Conservation (phyloP, 2,888 invertebrate genomes). For the Mythimna vitellina region DNA sequence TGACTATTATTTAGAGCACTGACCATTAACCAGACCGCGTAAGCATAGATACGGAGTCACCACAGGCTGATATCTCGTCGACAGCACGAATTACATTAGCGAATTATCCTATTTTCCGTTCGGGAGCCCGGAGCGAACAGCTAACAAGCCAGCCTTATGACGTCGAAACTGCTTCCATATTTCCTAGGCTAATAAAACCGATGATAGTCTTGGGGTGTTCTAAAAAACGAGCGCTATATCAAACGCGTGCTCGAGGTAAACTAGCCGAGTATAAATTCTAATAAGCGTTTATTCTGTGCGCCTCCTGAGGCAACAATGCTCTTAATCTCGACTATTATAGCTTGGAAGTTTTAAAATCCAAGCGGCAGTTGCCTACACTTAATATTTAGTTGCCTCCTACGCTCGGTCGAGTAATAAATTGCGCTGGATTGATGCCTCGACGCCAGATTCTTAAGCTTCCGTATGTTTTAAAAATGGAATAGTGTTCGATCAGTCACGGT, state of each 20-base stretch:
- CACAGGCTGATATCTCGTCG: constrained; percentile 84
- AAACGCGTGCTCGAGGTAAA: constrained; percentile 74
- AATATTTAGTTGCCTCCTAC: constrained; percentile 88
- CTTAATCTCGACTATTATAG: constrained; percentile 88
- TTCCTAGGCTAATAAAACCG: constrained; percentile 84
- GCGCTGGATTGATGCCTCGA: constrained; percentile 74
- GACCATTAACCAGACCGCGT: constrained; percentile 79
- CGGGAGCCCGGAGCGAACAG: constrained; percentile 75
- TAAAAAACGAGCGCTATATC: constrained; percentile 82
- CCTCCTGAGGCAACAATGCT: constrained; percentile 86
- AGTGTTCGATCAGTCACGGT: constrained; percentile 82
- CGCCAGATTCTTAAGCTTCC: constrained; percentile 69
- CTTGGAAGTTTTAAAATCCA: constrained; percentile 83
- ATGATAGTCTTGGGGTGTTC: constrained; percentile 81
- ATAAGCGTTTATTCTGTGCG: constrained; percentile 83
- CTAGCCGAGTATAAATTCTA: constrained; percentile 84
- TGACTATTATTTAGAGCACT: constrained; percentile 82
- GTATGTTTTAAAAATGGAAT: constrained; percentile 78
- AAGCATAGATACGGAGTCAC: constrained; percentile 81
- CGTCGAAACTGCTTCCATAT: constrained; percentile 82
- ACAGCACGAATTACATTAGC: constrained; percentile 84
- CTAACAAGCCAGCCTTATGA: constrained; percentile 80
- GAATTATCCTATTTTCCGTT: constrained; percentile 85
- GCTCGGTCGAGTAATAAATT: constrained; percentile 83
- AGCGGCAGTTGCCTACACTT: constrained; percentile 84